Percentiles rank a stretch among this genome's conserved stretches.
phyloP scores from a whole-genome alignment of 1,140 invertebrate species.

The Yoshiicerus persimilis region DNA sequence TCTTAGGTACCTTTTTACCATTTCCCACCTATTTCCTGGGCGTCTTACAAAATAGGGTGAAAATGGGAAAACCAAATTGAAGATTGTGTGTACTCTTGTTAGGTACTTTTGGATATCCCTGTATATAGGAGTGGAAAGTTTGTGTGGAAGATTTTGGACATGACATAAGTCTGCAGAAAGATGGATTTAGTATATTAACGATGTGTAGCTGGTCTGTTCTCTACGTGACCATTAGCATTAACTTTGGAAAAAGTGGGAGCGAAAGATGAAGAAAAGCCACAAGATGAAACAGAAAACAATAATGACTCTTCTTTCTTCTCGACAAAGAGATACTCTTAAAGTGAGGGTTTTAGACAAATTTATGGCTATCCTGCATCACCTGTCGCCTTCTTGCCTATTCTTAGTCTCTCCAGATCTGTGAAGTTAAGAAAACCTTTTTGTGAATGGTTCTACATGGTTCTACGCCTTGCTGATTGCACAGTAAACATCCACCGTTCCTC shows the following conservation, averaged over 20 bases:
- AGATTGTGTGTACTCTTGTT: too few relatives aligned
- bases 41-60: too few relatives aligned
- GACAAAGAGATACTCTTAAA: neutral
- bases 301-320: slow-evolving; percentile 13
- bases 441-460: neutral
- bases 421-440: neutral
- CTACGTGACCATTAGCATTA: slow-evolving; percentile 13
- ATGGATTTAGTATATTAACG: neutral
- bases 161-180: neutral
- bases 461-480: too few relatives aligned
- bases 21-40: too few relatives aligned
- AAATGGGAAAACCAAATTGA: too few relatives aligned
- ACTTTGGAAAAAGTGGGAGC: neutral
- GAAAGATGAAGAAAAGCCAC: neutral
- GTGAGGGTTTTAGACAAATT: neutral
- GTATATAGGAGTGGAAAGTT: too few relatives aligned
- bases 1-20: too few relatives aligned
- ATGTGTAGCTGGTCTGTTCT: neutral
- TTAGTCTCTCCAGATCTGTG: neutral
- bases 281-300: neutral
- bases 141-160: too few relatives aligned
- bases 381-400: slow-evolving; percentile 7
- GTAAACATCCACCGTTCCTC: too few relatives aligned
- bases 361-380: slow-evolving; percentile 11
- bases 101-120: too few relatives aligned